Evolutionary conservation across 2,113 vertebrate species (phyloP).

Genomic region (Ceyx cyanopectus): DNA sequence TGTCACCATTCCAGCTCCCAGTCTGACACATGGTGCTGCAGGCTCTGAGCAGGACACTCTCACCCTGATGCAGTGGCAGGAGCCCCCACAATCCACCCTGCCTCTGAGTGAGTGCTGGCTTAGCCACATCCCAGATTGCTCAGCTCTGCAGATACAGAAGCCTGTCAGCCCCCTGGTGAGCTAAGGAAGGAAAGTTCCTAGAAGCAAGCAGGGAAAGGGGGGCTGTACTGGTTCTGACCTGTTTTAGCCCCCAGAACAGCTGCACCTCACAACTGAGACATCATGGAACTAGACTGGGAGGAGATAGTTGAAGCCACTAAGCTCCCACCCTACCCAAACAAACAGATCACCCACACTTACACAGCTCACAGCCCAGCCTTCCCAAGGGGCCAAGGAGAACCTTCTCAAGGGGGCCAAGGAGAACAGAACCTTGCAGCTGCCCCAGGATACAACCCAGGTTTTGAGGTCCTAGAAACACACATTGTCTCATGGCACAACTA

Average conservation of each 20-base stretch:
- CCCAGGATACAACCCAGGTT: background rate
- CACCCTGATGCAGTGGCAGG: rapidly evolving
- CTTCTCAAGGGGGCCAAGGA: background rate
- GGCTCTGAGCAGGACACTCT: background rate
- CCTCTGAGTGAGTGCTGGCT: background rate
- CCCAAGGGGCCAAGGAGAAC: too few relatives aligned
- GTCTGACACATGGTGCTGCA: background rate
- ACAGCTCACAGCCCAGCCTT: background rate
- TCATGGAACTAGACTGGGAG: background rate
- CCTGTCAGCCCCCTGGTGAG: background rate
- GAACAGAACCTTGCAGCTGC: background rate
- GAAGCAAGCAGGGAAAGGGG: background rate
- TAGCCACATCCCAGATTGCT: background rate
- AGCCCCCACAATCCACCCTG: background rate
- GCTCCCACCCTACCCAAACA: background rate
- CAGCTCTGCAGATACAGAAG: background rate
- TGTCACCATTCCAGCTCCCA: background rate
- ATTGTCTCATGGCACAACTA: background rate
- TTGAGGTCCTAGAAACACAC: background rate
- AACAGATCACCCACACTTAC: background rate
- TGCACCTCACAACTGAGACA: background rate
- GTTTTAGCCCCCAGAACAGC: background rate
- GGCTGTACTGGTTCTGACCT: background rate
- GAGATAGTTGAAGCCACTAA: background rate
- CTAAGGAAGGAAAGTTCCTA: background rate